Conservation (phyloP, 2,113 vertebrate species). For the Colossoma macropomum region DNA sequence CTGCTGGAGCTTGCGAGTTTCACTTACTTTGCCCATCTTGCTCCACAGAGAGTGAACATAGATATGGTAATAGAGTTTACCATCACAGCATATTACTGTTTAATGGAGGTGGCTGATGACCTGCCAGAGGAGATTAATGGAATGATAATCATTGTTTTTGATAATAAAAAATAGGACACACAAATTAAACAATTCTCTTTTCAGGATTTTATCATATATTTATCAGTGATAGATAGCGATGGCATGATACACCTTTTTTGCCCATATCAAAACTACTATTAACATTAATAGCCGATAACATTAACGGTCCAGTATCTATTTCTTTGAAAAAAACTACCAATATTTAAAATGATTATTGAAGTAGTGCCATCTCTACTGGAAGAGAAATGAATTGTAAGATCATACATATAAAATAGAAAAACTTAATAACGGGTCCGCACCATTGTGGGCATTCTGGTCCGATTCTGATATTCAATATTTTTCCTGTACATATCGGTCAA, state of each 20-base stretch:
- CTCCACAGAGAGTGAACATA: slow-evolving; percentile 18
- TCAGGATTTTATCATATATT: not conserved
- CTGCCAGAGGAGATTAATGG: slow-evolving; percentile 4
- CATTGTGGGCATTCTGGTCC: no score
- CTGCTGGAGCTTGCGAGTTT: slow-evolving; percentile 5
- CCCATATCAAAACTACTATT: no score
- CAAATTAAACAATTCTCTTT: not conserved
- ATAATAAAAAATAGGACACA: not conserved
- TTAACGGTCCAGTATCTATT: no score
- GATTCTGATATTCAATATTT: no score
- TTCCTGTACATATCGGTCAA: no score
- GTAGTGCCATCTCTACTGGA: no score
- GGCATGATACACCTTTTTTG: no score
- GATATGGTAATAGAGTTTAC: slow-evolving; percentile 32
- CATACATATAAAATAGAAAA: not conserved
- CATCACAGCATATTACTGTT: slow-evolving; percentile 2
- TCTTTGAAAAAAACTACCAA: no score
- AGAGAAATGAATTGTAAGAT: not conserved
- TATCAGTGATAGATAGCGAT: not conserved
- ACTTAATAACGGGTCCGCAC: no score
- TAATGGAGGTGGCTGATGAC: slow-evolving; percentile 30
- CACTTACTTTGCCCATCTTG: not conserved
- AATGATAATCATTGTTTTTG: not conserved
- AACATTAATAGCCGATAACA: no score
- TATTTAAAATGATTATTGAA: no score